A percentile compares a stretch with the other conserved stretches of the same genome.
phyloP scores from a whole-genome alignment of 2,888 invertebrate genomes.

The Ormyrus thymus region DNA sequence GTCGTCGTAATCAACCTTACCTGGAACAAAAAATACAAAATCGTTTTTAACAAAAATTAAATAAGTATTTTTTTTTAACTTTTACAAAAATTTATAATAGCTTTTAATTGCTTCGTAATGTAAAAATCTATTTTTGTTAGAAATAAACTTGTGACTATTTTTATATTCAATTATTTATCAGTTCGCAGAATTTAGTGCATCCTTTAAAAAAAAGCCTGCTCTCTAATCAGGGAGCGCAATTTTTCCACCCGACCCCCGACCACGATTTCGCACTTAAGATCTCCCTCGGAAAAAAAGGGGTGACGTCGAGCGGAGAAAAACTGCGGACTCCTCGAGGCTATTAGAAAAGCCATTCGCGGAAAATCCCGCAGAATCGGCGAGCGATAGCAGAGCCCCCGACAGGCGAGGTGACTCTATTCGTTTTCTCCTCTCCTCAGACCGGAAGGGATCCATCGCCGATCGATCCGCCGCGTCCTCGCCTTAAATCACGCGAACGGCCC shows the following conservation, averaged over 20 bases:
- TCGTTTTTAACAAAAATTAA: not conserved
- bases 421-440: not conserved
- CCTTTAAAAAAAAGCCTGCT: no score
- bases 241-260: no score
- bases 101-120: no score
- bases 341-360: constrained; percentile 43
- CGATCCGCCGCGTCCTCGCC: constrained; percentile 29
- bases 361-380: constrained; percentile 15
- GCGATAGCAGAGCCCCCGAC: not conserved
- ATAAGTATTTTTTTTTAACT: no score
- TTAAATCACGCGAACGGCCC: constrained; percentile 38
- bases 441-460: constrained; percentile 5
- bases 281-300: no score
- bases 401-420: constrained; percentile 22
- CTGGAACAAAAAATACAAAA: constrained; percentile 18
- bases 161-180: no score
- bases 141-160: no score
- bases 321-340: constrained; percentile 13
- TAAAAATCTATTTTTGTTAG: no score
- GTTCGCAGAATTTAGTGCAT: no score
- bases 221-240: no score
- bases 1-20: not conserved
- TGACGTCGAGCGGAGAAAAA: not conserved
- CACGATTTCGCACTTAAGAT: no score
- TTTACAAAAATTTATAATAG: no score